Percentiles rank a stretch among this genome's conserved stretches.
Conservation (phyloP, 2,888 invertebrate genomes). For the Athalia rosae region DNA sequence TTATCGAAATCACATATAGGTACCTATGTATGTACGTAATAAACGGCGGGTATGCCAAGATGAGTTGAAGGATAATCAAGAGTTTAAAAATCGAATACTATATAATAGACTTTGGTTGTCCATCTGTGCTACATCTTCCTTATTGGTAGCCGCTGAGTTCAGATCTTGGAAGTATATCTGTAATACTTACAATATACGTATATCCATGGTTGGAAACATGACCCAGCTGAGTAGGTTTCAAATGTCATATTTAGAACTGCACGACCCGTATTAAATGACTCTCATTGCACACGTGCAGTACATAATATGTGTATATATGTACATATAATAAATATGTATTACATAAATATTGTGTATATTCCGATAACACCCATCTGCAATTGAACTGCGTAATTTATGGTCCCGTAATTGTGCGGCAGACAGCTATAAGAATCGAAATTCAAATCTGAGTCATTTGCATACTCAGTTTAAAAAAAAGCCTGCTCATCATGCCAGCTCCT, state of each 20-base stretch:
- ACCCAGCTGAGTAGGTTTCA: conserved; percentile 37
- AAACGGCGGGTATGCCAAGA: too few relatives aligned
- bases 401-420: too few relatives aligned
- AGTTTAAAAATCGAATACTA: neutral
- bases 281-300: conserved; percentile 12
- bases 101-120: neutral
- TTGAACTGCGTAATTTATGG: too few relatives aligned
- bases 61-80: neutral
- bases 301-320: neutral
- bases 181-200: neutral
- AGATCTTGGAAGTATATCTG: neutral
- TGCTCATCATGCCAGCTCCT: neutral
- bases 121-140: neutral
- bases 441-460: too few relatives aligned
- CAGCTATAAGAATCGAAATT: too few relatives aligned
- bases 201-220: conserved; percentile 34
- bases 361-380: too few relatives aligned
- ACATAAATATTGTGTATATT: neutral
- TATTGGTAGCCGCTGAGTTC: too few relatives aligned
- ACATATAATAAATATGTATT: conserved; percentile 5
- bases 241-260: conserved; percentile 46
- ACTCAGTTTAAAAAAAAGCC: too few relatives aligned
- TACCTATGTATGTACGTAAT: too few relatives aligned
- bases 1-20: too few relatives aligned
- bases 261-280: conserved; percentile 47